A percentile compares a stretch with the other conserved stretches of the same genome.
Conservation (phyloP, 2,797 vertebrate genomes). For the Syndactyla subalaris region DNA sequence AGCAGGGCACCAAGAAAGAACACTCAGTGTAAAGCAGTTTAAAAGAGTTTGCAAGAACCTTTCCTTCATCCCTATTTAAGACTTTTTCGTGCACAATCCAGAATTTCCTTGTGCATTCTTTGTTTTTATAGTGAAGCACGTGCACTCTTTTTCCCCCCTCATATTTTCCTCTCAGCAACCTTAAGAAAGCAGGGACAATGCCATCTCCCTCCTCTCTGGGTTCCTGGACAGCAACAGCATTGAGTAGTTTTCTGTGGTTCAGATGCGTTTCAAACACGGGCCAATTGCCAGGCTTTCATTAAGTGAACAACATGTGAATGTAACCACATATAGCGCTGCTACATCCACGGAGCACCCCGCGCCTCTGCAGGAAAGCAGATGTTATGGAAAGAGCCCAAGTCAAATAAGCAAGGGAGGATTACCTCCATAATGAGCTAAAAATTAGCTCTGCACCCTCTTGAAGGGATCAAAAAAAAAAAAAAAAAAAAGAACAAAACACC, state of each 20-base stretch:
- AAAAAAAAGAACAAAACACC: too few relatives aligned
- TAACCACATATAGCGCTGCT: conserved; percentile 54
- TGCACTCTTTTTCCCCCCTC: background rate
- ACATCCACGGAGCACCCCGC: conserved; percentile 8
- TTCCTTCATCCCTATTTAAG: background rate
- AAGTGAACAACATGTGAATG: conserved; percentile 68
- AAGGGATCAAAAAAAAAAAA: background rate
- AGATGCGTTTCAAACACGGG: conserved; percentile 57
- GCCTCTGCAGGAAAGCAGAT: conserved; percentile 66
- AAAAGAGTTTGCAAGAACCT: background rate
- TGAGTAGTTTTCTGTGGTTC: conserved; percentile 55
- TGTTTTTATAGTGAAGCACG: background rate
- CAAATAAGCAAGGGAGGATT: conserved; percentile 71
- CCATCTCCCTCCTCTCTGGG: background rate
- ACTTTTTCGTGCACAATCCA: background rate
- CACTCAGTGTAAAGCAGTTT: background rate
- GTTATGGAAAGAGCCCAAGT: conserved; percentile 66
- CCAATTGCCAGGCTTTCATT: conserved; percentile 64
- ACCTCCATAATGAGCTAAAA: conserved; percentile 68
- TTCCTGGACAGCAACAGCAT: conserved; percentile 47
- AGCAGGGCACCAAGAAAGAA: background rate
- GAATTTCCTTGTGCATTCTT: background rate
- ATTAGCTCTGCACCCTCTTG: conserved; percentile 58
- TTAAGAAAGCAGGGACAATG: background rate
- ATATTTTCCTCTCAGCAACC: background rate